Evolutionary conservation across 1,140 invertebrate species (phyloP), one percentile per base, ranked within the genome.

Genomic region (Atta colombica): DNA sequence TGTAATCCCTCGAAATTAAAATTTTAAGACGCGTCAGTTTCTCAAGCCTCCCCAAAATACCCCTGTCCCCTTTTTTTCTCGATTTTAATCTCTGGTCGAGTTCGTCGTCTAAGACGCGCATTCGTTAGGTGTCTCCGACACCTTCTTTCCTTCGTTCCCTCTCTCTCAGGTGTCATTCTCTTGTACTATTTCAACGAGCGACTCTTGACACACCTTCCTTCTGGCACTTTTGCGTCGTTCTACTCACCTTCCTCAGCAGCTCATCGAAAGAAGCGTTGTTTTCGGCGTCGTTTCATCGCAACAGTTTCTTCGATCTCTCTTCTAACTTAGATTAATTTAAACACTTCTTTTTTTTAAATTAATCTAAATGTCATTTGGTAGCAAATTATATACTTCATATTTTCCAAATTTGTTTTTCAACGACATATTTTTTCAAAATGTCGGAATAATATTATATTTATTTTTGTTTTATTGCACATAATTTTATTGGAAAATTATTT

Each of bases 1-100:
- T 80, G 63, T 80, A 69, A 80, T 80, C 63, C 63, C n/a, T 68
- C 31, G 49, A 80, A 80, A 80, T 78, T 71, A 71, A 74, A 86
- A 87, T 88, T 87, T 88, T 80, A 80, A 58, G 51, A 87, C 25
- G 68, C 12, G 18, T 86, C 65, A 69, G 74, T 85, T 53, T 8
- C 6, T 55, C 68, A 10, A 35, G 28, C 31, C 28, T 25, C 39
- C 14, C 5, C 31, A 58, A 21, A 14, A 16, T n/a, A 16, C 16
- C 2, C 7, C 28, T 58, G 8, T 58, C 1, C 49, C 3, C 21
- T 5, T 45, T 66, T 77, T 71, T 63, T 45, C 28, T 87, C 66
- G 35, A 45, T 85, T 55, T 39, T 35, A 55, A 49, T 87, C 69
- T 25, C 63, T 28, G 28, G 35, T 39, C 45, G 55, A 75, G 3